Evolutionary conservation across 2,113 vertebrate species (phyloP).

Genomic region (Microcebus lehilahytsara): DNA sequence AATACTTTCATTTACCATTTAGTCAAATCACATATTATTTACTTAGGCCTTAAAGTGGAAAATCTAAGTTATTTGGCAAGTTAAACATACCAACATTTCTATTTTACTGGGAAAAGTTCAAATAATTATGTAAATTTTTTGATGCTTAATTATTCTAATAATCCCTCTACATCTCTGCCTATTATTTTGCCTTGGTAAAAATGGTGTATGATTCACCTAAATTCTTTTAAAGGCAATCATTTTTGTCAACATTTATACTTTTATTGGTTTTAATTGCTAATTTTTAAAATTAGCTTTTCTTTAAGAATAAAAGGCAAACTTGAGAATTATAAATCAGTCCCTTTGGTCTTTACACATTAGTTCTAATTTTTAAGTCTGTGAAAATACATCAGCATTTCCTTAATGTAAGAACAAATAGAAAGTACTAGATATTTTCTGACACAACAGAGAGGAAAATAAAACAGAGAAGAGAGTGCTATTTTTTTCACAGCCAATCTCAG

Average conservation of each 20-base stretch:
- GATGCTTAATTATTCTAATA: background rate
- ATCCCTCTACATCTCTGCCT: background rate
- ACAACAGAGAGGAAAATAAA: background rate
- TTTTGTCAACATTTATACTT: background rate
- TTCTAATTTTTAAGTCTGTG: background rate
- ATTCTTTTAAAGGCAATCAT: background rate
- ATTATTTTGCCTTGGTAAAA: conserved; percentile 15
- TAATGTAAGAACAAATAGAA: background rate
- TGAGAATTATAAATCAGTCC: background rate
- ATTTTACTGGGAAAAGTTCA: background rate
- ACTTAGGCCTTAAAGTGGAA: background rate
- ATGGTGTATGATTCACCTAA: background rate
- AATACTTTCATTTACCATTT: background rate
- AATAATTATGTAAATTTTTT: background rate
- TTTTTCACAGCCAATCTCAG: background rate
- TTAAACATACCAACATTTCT: background rate
- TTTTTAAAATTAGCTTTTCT: background rate
- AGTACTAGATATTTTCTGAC: background rate
- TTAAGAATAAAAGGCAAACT: conserved; percentile 13
- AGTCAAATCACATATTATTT: background rate
- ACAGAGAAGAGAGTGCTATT: background rate
- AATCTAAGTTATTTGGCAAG: background rate
- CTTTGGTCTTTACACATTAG: background rate
- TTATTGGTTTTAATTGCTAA: background rate
- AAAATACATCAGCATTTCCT: background rate